Percentiles rank a stretch among this genome's conserved stretches.
Evolutionary conservation across 1,140 invertebrate species (phyloP).

Genomic region (Microvelia longipes): DNA sequence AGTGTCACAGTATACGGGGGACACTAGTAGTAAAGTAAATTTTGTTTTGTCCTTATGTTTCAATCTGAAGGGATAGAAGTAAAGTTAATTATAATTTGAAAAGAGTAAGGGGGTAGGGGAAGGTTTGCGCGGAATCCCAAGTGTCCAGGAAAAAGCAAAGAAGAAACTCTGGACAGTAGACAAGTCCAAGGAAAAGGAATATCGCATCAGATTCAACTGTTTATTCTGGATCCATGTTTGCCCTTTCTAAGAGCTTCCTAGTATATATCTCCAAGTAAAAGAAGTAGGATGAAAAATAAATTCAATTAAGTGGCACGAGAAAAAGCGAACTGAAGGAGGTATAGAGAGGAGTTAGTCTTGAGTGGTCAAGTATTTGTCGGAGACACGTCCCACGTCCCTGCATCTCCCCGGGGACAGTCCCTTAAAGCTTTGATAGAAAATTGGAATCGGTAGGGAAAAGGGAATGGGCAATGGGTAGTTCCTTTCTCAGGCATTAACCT

Average conservation of each 20-base stretch:
- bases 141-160: no score
- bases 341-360: background rate
- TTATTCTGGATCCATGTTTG: background rate
- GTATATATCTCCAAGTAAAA: no score
- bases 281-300: background rate
- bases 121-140: no score
- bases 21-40: no score
- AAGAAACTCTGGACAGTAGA: background rate
- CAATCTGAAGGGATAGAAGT: background rate
- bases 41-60: background rate
- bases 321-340: no score
- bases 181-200: background rate
- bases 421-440: background rate
- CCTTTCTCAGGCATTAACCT: background rate
- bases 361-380: background rate
- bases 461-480: background rate
- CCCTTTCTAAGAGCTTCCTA: no score
- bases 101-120: background rate
- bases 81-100: background rate
- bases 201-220: background rate
- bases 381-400: background rate
- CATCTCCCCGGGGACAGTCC: background rate
- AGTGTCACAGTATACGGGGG: no score
- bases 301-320: background rate
- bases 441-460: background rate